A percentile compares a stretch with the other conserved stretches of the same genome.
These are phyloP conservation scores for Acipenser ruthenus DNA, from an alignment of 2,797 vertebrate genomes.

Conservation along the genomic window DNA sequence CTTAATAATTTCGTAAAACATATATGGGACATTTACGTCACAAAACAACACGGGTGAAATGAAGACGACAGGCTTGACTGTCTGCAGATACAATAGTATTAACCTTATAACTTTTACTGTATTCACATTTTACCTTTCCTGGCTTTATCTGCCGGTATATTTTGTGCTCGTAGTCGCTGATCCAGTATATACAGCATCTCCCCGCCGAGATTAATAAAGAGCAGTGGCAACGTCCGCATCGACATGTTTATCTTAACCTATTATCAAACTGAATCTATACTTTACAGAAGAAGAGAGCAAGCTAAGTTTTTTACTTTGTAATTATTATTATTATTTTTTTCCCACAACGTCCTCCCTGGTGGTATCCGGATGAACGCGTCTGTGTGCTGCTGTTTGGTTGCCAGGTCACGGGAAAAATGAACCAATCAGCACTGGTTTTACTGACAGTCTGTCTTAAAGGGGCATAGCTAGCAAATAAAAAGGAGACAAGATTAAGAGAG, in stretches of 20 bases:
- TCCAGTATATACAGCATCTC: slow-evolving; percentile 98
- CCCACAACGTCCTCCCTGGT: not conserved
- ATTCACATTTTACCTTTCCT: slow-evolving; percentile 75
- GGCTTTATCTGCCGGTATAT: slow-evolving; percentile 88
- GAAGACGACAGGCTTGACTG: too few relatives aligned
- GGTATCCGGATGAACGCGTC: slow-evolving; percentile 24
- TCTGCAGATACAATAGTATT: not conserved
- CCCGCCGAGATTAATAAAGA: slow-evolving; percentile 93
- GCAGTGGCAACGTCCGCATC: slow-evolving; percentile 77
- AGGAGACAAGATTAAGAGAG: too few relatives aligned
- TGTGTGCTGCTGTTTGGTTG: slow-evolving; percentile 48
- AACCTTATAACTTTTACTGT: not conserved
- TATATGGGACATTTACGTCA: too few relatives aligned
- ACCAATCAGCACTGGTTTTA: slow-evolving; percentile 45
- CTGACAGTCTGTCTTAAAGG: slow-evolving; percentile 7
- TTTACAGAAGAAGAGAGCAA: not conserved
- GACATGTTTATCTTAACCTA: slow-evolving; percentile 58
- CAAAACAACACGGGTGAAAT: too few relatives aligned
- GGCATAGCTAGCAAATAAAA: too few relatives aligned
- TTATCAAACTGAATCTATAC: not conserved
- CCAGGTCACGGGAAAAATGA: slow-evolving; percentile 54
- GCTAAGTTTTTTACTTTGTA: not conserved
- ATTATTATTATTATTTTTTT: slow-evolving; percentile 15
- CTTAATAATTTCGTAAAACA: too few relatives aligned
- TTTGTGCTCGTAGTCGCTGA: slow-evolving; percentile 90